Evolutionary conservation across 2,888 invertebrate species (phyloP).

Genomic region (Philaethria dido): DNA sequence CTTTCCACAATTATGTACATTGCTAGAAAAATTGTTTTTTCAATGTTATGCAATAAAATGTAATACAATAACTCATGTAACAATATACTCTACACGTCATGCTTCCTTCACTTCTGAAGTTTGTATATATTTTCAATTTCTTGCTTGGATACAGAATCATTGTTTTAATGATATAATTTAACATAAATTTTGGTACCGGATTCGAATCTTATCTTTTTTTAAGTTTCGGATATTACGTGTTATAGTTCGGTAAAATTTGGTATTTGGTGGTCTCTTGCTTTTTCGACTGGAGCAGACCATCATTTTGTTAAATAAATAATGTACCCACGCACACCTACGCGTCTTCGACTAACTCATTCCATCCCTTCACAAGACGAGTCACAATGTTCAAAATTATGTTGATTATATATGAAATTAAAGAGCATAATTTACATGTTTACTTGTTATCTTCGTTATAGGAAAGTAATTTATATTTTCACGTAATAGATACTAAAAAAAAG

Average conservation of each 20-base stretch:
- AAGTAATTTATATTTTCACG: neutral
- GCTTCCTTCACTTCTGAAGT: neutral
- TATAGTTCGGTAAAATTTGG: neutral
- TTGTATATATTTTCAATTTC: no score
- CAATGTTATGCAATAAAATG: constrained; percentile 14
- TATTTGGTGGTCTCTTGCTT: neutral
- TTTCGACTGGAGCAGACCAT: no score
- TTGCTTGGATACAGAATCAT: no score
- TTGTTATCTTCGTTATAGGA: no score
- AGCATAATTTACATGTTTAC: no score
- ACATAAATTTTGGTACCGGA: neutral
- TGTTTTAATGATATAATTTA: neutral
- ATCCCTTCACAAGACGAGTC: neutral
- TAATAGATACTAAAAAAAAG: no score
- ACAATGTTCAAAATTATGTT: neutral
- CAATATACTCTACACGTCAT: neutral
- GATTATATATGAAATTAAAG: neutral
- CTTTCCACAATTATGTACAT: constrained; percentile 72
- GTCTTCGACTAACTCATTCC: neutral
- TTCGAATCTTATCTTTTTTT: neutral
- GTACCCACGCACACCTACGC: neutral
- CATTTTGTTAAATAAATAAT: neutral
- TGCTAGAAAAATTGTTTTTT: constrained; percentile 62
- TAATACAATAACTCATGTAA: neutral
- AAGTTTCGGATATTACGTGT: neutral